A percentile compares a stretch with the other conserved stretches of the same genome.
Evolutionary conservation across 1,140 invertebrate species (phyloP).

Genomic region (Drosophila melanogaster): Release_6_plus_ISO1_MT NT_037436.4:5341001-5341500

Average conservation of each 20-base stretch:
- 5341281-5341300: conserved; percentile 38
- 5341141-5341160: conserved; percentile 8
- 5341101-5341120: not conserved
- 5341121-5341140: not conserved
- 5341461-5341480: conserved; percentile 65
- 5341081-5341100: not conserved
- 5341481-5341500: conserved; percentile 28
- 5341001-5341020: conserved; percentile 32
- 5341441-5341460: conserved; percentile 45
- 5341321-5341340: conserved; percentile 50
- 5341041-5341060: too few species aligned
- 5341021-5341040: conserved; percentile 24
- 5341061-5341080: not conserved
- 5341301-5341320: conserved; percentile 61
- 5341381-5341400: conserved; percentile 9
- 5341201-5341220: not conserved
- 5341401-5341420: conserved; percentile 1
- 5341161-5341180: conserved; percentile 26
- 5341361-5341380: not conserved
- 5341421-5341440: conserved; percentile 60
- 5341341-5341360: conserved; percentile 27
- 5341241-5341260: conserved; percentile 49
- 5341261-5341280: conserved; percentile 59
- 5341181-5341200: conserved; percentile 56
- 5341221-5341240: conserved; percentile 56